phyloP scores from a whole-genome alignment of 2,888 invertebrate genomes.

The Callimorpha dominula region DNA sequence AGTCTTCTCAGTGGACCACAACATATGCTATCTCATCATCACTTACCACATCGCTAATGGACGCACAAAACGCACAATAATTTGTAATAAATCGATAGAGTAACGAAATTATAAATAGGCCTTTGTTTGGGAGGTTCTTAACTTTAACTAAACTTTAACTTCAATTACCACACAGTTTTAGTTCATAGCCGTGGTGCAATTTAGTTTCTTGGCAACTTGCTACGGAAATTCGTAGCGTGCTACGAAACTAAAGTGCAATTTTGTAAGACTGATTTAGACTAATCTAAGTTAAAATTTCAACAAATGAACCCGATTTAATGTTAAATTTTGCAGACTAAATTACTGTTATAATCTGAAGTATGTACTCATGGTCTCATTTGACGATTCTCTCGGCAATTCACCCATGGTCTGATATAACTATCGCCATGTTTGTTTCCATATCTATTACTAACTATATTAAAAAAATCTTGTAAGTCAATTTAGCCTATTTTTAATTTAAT shows the following conservation, averaged over 20 bases:
- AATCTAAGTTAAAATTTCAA: neutral
- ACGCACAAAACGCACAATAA: neutral
- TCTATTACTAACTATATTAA: too few species aligned
- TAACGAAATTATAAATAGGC: neutral
- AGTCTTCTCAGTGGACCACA: neutral
- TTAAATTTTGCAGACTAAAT: neutral
- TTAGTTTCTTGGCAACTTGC: slow-evolving; percentile 10
- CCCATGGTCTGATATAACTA: too few species aligned
- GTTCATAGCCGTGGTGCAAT: neutral
- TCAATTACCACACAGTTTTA: neutral
- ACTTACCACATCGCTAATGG: neutral
- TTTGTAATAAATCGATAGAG: neutral
- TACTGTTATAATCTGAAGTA: neutral
- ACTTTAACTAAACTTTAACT: too few species aligned
- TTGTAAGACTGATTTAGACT: slow-evolving; percentile 9
- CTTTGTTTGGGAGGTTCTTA: neutral
- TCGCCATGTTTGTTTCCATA: too few species aligned
- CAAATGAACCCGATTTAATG: neutral
- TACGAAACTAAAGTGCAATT: slow-evolving; percentile 7
- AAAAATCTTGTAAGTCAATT: too few species aligned
- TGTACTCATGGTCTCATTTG: too few species aligned
- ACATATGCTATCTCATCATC: neutral
- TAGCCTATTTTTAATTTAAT: too few species aligned
- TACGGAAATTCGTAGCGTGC: slow-evolving; percentile 18
- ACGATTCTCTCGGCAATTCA: too few species aligned